phyloP scores from a whole-genome alignment of 2,888 invertebrate genomes.

The Gasteruption jaculator region DNA sequence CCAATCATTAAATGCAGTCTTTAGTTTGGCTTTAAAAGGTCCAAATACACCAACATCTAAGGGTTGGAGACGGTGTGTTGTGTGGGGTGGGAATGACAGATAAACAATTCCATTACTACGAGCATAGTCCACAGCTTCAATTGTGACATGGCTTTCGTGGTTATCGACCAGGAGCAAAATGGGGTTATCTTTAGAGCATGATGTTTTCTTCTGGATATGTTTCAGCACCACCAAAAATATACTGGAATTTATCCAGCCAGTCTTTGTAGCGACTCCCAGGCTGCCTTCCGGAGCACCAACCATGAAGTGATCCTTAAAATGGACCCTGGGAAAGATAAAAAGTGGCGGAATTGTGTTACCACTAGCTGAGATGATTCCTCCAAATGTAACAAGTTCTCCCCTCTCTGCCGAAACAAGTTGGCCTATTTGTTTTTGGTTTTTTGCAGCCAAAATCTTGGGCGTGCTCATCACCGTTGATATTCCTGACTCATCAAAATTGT shows the following conservation, averaged over 20 bases:
- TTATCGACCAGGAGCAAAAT: conserved; percentile 33
- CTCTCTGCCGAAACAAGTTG: conserved; percentile 18
- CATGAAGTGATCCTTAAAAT: conserved; percentile 26
- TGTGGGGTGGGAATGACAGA: conserved; percentile 31
- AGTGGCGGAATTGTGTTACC: conserved; percentile 39
- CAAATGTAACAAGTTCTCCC: conserved; percentile 21
- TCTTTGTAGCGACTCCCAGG: conserved; percentile 28
- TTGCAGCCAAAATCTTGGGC: conserved; percentile 26
- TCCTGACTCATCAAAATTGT: conserved; percentile 29
- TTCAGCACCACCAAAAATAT: conserved; percentile 31
- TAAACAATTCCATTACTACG: conserved; percentile 41
- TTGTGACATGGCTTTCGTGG: conserved; percentile 36
- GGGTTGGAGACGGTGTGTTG: conserved; percentile 42
- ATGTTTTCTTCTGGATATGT: conserved; percentile 25
- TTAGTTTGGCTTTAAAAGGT: conserved; percentile 35
- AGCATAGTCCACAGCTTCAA: conserved; percentile 34
- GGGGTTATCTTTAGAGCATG: conserved; percentile 24
- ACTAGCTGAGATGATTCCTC: conserved; percentile 33
- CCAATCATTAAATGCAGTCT: conserved; percentile 39
- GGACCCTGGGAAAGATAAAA: conserved; percentile 33
- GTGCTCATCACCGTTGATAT: conserved; percentile 28
- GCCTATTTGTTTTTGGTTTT: conserved; percentile 17
- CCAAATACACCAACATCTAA: conserved; percentile 36
- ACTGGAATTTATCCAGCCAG: conserved; percentile 34
- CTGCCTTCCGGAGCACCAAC: conserved; percentile 31